Conservation (phyloP, 1,140 invertebrate species). For the Eurosta solidaginis region DNA sequence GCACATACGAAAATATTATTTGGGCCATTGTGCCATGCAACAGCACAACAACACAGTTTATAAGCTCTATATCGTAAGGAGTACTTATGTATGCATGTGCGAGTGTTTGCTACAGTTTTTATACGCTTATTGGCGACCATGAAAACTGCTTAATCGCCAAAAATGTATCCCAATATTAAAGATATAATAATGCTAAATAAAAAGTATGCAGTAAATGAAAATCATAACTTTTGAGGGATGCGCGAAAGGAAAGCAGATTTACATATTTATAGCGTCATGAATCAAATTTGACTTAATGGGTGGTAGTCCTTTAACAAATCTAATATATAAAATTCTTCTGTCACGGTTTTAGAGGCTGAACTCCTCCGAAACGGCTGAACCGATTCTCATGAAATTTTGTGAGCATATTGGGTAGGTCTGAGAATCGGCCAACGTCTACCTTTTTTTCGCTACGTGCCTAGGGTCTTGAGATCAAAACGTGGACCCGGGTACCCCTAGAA, state of each 20-base stretch:
- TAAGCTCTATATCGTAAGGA: background rate
- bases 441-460: too few species aligned
- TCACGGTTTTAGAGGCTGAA: too few species aligned
- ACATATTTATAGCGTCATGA: background rate
- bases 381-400: too few species aligned
- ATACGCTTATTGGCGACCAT: background rate
- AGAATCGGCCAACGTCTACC: too few species aligned
- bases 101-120: background rate
- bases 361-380: too few species aligned
- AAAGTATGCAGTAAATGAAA: background rate
- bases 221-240: background rate
- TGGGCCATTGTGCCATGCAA: background rate
- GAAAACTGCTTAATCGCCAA: constrained; percentile 14
- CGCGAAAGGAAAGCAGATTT: background rate
- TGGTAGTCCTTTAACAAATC: too few species aligned
- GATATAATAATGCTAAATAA: constrained; percentile 7
- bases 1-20: background rate
- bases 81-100: too few species aligned
- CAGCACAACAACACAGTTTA: background rate
- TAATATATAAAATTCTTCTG: too few species aligned
- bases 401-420: too few species aligned
- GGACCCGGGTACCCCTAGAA: too few species aligned
- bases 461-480: too few species aligned
- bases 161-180: constrained; percentile 4
- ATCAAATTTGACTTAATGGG: too few species aligned